Evolutionary conservation across 2,113 vertebrate genomes (phyloP).

Genomic region (Erythrocebus patas): DNA sequence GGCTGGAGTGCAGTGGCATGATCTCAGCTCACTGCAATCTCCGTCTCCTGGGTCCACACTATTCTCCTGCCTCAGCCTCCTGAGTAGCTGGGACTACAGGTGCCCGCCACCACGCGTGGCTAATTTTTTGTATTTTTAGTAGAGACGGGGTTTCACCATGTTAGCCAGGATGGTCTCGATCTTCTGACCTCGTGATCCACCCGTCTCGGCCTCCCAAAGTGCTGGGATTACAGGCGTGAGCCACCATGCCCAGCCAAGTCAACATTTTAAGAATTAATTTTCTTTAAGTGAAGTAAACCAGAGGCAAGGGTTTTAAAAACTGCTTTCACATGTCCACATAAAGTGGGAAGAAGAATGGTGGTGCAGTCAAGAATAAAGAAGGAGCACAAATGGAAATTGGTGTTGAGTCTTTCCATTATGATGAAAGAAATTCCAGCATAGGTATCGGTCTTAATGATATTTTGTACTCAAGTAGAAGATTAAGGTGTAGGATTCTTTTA

Average conservation of each 20-base stretch:
- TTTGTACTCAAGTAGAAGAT: not conserved
- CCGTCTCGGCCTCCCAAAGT: too few relatives aligned
- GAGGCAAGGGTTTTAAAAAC: not conserved
- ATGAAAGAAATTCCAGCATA: not conserved
- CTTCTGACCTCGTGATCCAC: too few relatives aligned
- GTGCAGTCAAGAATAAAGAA: not conserved
- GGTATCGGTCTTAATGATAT: not conserved
- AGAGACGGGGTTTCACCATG: too few relatives aligned
- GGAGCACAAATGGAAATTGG: not conserved
- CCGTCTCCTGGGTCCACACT: rapidly evolving
- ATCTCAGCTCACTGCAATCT: too few relatives aligned
- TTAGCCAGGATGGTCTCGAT: too few relatives aligned
- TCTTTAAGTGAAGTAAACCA: not conserved
- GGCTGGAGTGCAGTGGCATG: too few relatives aligned
- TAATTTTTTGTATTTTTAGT: too few relatives aligned
- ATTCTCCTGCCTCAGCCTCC: too few relatives aligned
- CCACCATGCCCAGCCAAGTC: not conserved
- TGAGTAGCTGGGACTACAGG: too few relatives aligned
- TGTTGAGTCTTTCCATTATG: not conserved
- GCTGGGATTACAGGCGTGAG: too few relatives aligned
- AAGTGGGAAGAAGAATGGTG: not conserved
- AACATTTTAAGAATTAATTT: not conserved
- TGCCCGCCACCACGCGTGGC: rapidly evolving
- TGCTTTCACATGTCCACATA: not conserved
- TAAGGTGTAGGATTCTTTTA: not conserved